Percentiles rank a stretch among this genome's conserved stretches.
Conservation (phyloP, 2,797 vertebrate species). For the Smutsia temminckii region DNA sequence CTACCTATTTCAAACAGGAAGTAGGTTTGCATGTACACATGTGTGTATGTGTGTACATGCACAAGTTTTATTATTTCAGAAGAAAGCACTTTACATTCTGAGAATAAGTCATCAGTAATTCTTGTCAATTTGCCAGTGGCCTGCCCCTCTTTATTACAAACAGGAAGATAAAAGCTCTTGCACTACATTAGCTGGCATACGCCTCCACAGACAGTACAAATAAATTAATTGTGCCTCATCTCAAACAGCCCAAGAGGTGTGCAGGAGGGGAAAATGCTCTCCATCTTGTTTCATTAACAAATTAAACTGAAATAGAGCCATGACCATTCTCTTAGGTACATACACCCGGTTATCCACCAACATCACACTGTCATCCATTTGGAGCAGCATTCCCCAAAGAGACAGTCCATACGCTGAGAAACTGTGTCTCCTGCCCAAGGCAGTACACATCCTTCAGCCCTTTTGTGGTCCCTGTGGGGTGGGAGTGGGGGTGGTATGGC, state of each 20-base stretch:
- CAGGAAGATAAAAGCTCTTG: slow-evolving; percentile 88
- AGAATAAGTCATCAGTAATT: slow-evolving; percentile 85
- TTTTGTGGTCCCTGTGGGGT: background rate
- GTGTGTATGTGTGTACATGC: background rate
- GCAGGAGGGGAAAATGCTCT: slow-evolving; percentile 80
- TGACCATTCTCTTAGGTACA: slow-evolving; percentile 73
- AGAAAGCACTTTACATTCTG: slow-evolving; percentile 82
- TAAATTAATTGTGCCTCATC: slow-evolving; percentile 89
- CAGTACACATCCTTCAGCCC: background rate
- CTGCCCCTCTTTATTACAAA: slow-evolving; percentile 86
- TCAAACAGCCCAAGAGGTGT: slow-evolving; percentile 85
- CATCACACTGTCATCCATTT: background rate
- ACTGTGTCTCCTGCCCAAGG: background rate
- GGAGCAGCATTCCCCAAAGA: background rate
- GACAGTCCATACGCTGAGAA: background rate
- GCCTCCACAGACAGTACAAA: slow-evolving; percentile 86
- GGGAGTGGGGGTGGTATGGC: background rate
- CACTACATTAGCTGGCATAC: slow-evolving; percentile 85
- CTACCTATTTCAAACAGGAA: slow-evolving; percentile 75
- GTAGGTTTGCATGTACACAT: slow-evolving; percentile 49
- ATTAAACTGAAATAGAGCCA: slow-evolving; percentile 84
- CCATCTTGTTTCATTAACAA: slow-evolving; percentile 87
- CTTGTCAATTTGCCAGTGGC: slow-evolving; percentile 84
- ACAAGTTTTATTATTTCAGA: slow-evolving; percentile 80
- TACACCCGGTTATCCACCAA: slow-evolving; percentile 54